Evolutionary conservation across 1,140 invertebrate genomes (phyloP).

Genomic region (Pygmarrhopalites habei): DNA sequence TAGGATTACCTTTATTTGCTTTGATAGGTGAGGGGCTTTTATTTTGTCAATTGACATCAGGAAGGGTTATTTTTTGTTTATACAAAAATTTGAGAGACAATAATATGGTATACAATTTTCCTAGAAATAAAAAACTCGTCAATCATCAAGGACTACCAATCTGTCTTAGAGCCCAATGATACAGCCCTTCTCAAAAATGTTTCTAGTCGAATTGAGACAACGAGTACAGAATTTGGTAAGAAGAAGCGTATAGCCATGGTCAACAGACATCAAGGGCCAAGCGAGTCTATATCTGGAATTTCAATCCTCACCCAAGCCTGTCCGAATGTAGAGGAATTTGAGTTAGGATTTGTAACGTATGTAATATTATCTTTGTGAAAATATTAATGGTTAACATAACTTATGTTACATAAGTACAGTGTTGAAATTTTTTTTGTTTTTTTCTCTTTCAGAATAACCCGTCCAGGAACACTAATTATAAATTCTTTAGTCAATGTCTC

Average conservation of each 20-base stretch:
- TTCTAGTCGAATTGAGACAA: neutral
- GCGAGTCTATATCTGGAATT: neutral
- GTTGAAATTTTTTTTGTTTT: neutral
- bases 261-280: neutral
- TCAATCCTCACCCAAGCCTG: slow-evolving; percentile 12
- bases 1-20: neutral
- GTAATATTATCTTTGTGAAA: neutral
- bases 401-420: neutral
- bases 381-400: neutral
- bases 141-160: neutral
- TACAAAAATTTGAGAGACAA: neutral
- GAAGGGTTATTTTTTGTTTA: neutral
- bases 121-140: neutral
- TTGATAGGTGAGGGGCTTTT: slow-evolving; percentile 1
- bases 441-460: neutral
- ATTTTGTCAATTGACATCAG: too few relatives aligned
- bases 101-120: neutral
- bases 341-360: slow-evolving; percentile 18
- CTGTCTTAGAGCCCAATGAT: neutral
- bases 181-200: too few relatives aligned
- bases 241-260: neutral
- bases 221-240: neutral
- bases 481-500: slow-evolving; percentile 5
- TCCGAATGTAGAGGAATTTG: slow-evolving; percentile 15
- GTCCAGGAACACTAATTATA: slow-evolving; percentile 5